Evolutionary conservation across 2,113 vertebrate genomes (phyloP), one percentile per base, ranked within the genome.

Genomic region (Nyctibius bracteatus): DNA sequence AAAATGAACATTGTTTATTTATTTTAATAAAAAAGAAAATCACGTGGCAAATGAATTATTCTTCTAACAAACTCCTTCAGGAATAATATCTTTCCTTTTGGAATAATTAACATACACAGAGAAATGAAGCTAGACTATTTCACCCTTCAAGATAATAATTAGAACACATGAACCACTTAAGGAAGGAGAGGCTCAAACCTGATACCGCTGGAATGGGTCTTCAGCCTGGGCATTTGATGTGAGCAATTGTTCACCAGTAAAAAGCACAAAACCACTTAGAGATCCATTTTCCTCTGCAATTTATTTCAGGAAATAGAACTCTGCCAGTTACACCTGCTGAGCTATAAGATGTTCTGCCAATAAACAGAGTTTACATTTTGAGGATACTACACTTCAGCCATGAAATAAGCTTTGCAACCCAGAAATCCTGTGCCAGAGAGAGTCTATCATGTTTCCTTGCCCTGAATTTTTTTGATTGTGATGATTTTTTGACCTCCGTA

Each of bases 241-340:
- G n/a, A 91, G 91, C 87, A 94, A 70, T 85, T 43, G 31, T 58
- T 87, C 65, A 77, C 37, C 55, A 74, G 43, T 28, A 81, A 88
- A 91, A 87, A 89, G 77, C 49, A 86, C 52, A 83, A 43, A 90
- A 70, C 25, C 67, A 87, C 41, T 93, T 43, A 54, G 35, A 95
- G 59, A 82, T 49, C 51, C 51, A 61, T 49, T 93, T 72, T 90
- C 23, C 81, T 75, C 88, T 90, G 66, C 85, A 81, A 90, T 95
- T 93, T 95, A 87, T 67, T 94, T 91, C 92, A 86, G 80, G 81
- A 95, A 97, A 96, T 73, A 82, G 79, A 96, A 94, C 47, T 84
- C 63, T 59, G 43, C 46, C 81, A 75, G 52, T 90, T 93, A 91
- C n/a, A 88, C 70, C 90, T 93, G 86, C 88, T 88, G 94, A 96